These are phyloP conservation scores for Blastobasis adustella DNA, from an alignment of 2,888 invertebrate genomes.

Conservation along the genomic window DNA sequence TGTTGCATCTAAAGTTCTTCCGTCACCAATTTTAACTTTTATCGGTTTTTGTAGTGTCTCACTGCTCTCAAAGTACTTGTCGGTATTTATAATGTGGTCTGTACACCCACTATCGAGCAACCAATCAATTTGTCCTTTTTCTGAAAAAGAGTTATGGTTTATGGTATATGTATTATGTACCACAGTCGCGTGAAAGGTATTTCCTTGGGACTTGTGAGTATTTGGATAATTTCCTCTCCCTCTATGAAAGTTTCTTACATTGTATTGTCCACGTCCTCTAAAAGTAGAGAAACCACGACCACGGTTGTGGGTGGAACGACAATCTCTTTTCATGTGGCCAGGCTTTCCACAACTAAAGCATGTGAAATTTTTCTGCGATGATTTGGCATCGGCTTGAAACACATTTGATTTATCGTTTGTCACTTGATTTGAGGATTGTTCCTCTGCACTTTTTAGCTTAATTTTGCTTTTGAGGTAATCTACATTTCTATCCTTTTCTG, in stretches of 20 bases:
- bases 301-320: conserved; percentile 9
- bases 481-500: conserved; percentile 7
- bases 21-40: conserved; percentile 12
- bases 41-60: conserved; percentile 9
- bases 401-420: background rate
- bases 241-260: conserved; percentile 4
- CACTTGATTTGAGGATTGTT: too few relatives aligned
- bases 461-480: conserved; percentile 12
- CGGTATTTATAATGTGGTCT: conserved; percentile 15
- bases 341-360: conserved; percentile 20
- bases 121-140: too few relatives aligned
- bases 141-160: too few relatives aligned
- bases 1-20: conserved; percentile 9
- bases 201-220: conserved; percentile 7
- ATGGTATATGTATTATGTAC: too few relatives aligned
- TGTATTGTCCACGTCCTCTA: conserved; percentile 1
- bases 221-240: conserved; percentile 6
- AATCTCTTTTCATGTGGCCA: conserved; percentile 19
- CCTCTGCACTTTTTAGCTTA: conserved; percentile 7
- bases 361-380: background rate
- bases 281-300: background rate
- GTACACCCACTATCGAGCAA: too few relatives aligned
- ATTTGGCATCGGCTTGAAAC: background rate
- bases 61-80: conserved; percentile 13
- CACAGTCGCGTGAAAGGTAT: background rate